Evolutionary conservation across 2,113 vertebrate species (phyloP).

Genomic region (Coryphaenoides rupestris): DNA sequence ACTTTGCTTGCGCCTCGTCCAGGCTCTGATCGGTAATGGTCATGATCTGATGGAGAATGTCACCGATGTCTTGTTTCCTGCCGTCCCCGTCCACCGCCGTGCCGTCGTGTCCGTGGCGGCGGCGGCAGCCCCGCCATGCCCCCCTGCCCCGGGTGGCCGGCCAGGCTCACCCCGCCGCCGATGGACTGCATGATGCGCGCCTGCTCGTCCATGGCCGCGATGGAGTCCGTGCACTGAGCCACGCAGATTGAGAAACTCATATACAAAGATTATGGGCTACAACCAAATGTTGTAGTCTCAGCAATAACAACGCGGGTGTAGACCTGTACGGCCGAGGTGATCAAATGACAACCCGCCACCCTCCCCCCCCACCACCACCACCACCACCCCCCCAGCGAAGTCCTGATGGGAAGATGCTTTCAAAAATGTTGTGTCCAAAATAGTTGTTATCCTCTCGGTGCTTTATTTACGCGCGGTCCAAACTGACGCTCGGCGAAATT

Average conservation of each 20-base stretch:
- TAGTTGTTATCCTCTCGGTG: constrained; percentile 58
- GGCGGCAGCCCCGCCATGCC: constrained; percentile 98
- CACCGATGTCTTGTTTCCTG: constrained; percentile 99
- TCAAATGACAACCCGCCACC: constrained; percentile 22
- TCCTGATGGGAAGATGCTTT: constrained; percentile 34
- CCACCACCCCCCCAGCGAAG: too few relatives aligned
- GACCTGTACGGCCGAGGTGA: background rate
- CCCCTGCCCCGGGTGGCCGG: constrained; percentile 95
- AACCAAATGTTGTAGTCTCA: constrained; percentile 60
- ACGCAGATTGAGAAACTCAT: constrained; percentile 77
- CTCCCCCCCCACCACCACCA: too few relatives aligned
- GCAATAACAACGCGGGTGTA: background rate
- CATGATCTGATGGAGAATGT: constrained; percentile 99
- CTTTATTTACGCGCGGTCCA: constrained; percentile 67
- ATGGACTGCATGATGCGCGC: constrained; percentile 99
- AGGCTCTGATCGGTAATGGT: constrained; percentile 99
- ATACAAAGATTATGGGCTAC: constrained; percentile 73
- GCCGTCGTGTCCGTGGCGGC: constrained; percentile 95
- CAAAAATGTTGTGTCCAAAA: constrained; percentile 63
- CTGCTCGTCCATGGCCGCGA: constrained; percentile 97
- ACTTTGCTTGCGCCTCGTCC: constrained; percentile 99
- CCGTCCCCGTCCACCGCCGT: constrained; percentile 96
- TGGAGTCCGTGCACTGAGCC: constrained; percentile 81
- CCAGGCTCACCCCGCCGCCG: constrained; percentile 93
- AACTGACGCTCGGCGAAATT: constrained; percentile 58